Evolutionary conservation across 2,888 invertebrate genomes (phyloP).

Genomic region (Drosophila testacea): DNA sequence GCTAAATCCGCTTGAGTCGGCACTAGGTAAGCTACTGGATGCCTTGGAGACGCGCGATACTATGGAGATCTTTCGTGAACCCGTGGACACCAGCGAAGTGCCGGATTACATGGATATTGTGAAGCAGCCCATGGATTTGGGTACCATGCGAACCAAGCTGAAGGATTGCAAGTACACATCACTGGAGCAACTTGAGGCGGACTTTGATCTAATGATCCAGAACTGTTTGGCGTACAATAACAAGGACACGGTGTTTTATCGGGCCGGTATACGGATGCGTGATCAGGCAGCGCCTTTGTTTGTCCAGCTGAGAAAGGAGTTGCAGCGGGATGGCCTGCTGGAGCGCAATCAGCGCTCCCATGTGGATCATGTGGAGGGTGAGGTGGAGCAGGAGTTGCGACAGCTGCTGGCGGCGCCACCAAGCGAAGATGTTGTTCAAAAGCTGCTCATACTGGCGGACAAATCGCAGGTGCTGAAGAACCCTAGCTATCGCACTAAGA

Average conservation of each 20-base stretch:
- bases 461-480: constrained; percentile 88
- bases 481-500: constrained; percentile 87
- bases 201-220: constrained; percentile 97
- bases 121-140: constrained; percentile 94
- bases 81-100: constrained; percentile 94
- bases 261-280: constrained; percentile 94
- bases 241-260: constrained; percentile 97
- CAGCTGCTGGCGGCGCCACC: constrained; percentile 82
- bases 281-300: constrained; percentile 94
- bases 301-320: constrained; percentile 91
- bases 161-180: constrained; percentile 89
- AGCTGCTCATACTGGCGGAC: constrained; percentile 88
- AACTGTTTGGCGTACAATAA: constrained; percentile 98
- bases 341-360: constrained; percentile 83
- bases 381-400: constrained; percentile 87
- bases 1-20: constrained; percentile 92
- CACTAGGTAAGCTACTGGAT: constrained; percentile 91
- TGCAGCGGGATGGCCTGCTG: constrained; percentile 85
- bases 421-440: constrained; percentile 83
- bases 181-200: constrained; percentile 92
- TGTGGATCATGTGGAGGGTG: constrained; percentile 86
- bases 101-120: constrained; percentile 96
- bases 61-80: constrained; percentile 95
- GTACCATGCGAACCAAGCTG: constrained; percentile 93
- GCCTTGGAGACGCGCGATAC: constrained; percentile 92